phyloP scores from a whole-genome alignment of 2,113 vertebrate genomes.

The Amblyornis subalaris region DNA sequence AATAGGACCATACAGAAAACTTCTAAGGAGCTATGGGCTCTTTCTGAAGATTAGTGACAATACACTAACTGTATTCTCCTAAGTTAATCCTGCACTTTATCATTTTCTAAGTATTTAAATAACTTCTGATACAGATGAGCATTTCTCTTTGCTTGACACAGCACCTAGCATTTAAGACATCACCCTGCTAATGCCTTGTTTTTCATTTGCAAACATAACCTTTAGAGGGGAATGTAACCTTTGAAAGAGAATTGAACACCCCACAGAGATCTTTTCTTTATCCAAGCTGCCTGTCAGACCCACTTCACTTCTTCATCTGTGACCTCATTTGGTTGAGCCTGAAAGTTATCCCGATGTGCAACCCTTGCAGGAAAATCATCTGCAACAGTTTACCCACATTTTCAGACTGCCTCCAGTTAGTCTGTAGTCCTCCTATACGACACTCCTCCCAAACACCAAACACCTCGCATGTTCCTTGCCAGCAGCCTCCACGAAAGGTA shows the following conservation, averaged over 20 bases:
- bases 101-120: not conserved
- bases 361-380: not conserved
- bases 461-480: not conserved
- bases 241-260: not conserved
- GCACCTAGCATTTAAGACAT: not conserved
- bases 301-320: not conserved
- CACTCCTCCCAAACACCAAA: not conserved
- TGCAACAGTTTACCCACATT: not conserved
- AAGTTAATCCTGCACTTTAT: not conserved
- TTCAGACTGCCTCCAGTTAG: not conserved
- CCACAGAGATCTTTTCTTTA: not conserved
- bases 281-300: not conserved
- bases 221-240: conserved; percentile 39
- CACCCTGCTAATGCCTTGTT: not conserved
- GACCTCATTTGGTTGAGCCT: not conserved
- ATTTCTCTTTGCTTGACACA: not conserved
- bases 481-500: not conserved
- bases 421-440: not conserved
- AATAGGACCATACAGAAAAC: not conserved
- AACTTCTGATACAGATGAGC: not conserved
- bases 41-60: not conserved
- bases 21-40: not conserved
- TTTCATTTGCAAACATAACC: conserved; percentile 9
- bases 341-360: not conserved
- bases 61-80: not conserved